Conservation (phyloP, 2,797 vertebrate species). For the Pseudochaenichthys georgianus region DNA sequence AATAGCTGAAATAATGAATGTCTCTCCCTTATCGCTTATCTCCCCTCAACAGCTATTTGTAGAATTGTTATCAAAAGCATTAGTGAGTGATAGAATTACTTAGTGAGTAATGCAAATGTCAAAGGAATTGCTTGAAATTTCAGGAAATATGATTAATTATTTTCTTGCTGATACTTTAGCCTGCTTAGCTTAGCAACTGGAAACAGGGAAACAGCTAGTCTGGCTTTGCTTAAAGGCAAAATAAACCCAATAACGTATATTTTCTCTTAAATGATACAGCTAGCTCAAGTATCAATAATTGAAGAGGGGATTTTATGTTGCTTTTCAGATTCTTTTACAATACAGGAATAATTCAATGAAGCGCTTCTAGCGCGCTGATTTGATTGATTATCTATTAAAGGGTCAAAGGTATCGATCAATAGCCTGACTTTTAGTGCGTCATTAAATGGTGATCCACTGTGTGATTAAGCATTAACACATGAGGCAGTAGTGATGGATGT, state of each 20-base stretch:
- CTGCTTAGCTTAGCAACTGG: background rate
- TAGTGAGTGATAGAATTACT: background rate
- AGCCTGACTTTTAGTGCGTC: conserved; percentile 14
- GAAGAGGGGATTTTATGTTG: background rate
- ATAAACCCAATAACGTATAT: background rate
- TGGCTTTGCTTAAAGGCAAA: background rate
- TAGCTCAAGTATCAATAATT: background rate
- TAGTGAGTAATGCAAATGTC: background rate
- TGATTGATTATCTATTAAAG: background rate
- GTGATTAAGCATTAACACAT: conserved; percentile 21
- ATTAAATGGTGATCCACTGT: conserved; percentile 16
- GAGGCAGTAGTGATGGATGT: conserved; percentile 6
- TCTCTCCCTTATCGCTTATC: too few relatives aligned
- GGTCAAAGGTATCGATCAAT: conserved; percentile 14
- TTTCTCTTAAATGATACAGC: background rate
- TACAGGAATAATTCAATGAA: background rate
- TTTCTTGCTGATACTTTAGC: background rate
- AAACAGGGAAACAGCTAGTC: background rate
- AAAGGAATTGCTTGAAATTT: background rate
- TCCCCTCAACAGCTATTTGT: background rate
- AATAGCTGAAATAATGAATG: background rate
- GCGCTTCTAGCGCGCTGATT: background rate
- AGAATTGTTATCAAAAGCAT: too few relatives aligned
- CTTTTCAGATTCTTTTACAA: background rate
- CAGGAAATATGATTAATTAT: background rate